Conservation (phyloP, 2,797 vertebrate genomes). For the Clarias laeviceps region DNA sequence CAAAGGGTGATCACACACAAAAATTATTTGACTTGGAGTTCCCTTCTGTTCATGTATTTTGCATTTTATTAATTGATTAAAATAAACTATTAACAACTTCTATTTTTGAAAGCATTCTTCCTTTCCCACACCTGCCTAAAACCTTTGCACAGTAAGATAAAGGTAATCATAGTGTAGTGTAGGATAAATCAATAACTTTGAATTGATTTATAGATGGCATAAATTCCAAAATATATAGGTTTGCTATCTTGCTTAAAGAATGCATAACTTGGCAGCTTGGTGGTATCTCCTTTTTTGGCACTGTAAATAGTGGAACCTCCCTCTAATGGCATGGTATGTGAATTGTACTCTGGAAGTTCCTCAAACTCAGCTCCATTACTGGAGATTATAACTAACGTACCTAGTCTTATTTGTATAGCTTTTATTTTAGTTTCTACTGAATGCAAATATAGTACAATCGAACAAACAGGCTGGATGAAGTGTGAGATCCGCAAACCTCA, state of each 20-base stretch:
- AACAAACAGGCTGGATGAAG: background rate
- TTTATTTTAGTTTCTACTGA: background rate
- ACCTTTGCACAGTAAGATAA: too few relatives aligned
- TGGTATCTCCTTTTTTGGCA: background rate
- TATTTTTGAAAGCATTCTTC: too few relatives aligned
- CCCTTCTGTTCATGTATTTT: too few relatives aligned
- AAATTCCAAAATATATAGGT: too few relatives aligned
- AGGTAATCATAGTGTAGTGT: too few relatives aligned
- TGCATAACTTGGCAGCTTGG: background rate
- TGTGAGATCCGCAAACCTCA: background rate
- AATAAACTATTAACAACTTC: too few relatives aligned
- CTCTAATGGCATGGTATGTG: background rate
- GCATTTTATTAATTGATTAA: too few relatives aligned
- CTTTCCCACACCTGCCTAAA: too few relatives aligned
- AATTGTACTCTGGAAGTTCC: background rate
- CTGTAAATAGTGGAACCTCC: background rate
- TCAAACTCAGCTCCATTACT: background rate
- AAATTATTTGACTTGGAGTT: too few relatives aligned
- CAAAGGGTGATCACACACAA: too few relatives aligned
- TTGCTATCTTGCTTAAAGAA: background rate
- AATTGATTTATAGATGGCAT: too few relatives aligned
- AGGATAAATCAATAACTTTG: too few relatives aligned
- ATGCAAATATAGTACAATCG: background rate
- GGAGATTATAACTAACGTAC: background rate
- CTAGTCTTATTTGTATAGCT: background rate